Conservation (phyloP, 2,797 vertebrate genomes). For the Helostoma temminkii region DNA sequence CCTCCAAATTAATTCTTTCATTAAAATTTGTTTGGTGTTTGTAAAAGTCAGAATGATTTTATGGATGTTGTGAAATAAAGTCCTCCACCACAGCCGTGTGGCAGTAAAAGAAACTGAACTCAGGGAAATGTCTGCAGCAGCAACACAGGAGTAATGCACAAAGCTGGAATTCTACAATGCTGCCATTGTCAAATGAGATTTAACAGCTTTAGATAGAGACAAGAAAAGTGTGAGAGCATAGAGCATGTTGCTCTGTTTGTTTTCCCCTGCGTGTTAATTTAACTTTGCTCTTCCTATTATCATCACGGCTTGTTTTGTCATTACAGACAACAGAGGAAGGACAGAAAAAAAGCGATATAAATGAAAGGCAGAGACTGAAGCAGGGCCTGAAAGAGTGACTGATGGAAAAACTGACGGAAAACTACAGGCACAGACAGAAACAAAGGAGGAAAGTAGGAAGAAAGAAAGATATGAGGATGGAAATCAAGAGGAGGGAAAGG, state of each 20-base stretch:
- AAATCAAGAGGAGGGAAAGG: slow-evolving; percentile 17
- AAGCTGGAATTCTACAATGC: slow-evolving; percentile 19
- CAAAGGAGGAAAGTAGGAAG: slow-evolving; percentile 16
- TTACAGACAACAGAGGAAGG: slow-evolving; percentile 30
- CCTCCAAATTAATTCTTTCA: slow-evolving; percentile 10
- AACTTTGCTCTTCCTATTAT: slow-evolving; percentile 49
- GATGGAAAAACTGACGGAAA: slow-evolving; percentile 20
- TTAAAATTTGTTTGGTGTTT: slow-evolving; percentile 23
- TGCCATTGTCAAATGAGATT: slow-evolving; percentile 10
- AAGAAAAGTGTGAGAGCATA: slow-evolving; percentile 11
- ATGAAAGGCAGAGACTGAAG: slow-evolving; percentile 20
- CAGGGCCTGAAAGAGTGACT: slow-evolving; percentile 1
- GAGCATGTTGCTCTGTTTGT: slow-evolving; percentile 21
- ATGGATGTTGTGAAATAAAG: slow-evolving; percentile 29
- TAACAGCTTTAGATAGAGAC: slow-evolving; percentile 23
- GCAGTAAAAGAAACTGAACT: slow-evolving; percentile 24
- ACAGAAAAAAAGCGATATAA: slow-evolving; percentile 8
- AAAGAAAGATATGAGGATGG: slow-evolving; percentile 2
- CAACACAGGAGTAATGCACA: slow-evolving; percentile 12
- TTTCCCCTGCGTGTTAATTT: slow-evolving; percentile 26
- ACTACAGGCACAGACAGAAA: slow-evolving; percentile 5
- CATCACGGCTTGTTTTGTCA: slow-evolving; percentile 43
- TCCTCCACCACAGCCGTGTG: slow-evolving; percentile 23
- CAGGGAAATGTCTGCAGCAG: slow-evolving; percentile 44
- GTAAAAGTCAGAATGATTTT: slow-evolving; percentile 40